Evolutionary conservation across 1,140 invertebrate species (phyloP), one percentile per base, ranked within the genome.

Genomic region (Thaumatotibia leucotreta): DNA sequence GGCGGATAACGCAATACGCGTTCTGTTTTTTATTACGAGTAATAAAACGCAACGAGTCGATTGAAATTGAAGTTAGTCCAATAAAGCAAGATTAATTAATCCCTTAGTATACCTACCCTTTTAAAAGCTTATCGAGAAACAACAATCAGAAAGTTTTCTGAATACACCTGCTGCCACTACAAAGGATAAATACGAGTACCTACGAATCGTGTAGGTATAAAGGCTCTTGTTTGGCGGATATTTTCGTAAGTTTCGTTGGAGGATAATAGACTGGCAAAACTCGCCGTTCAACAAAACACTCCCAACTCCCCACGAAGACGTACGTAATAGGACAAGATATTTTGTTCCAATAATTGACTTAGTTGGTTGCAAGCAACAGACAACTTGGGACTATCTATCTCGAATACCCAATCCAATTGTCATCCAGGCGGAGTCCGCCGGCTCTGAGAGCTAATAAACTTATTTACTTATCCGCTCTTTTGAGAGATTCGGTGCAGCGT

Each of bases 401-500:
- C 67, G 71, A 61, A 73, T 61, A 65, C 80, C 74, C 76, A 82
- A 82, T 84, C 74, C 76, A 82, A 73, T 84, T 78, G 73, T 70
- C 73, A 69, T 72, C 68, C 68, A 68, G 68, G 45, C 66, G 68
- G 58, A 68, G 65, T 66, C 32, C 69, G 73, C 35, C 35, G 35
- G 35, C 68, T 58, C 68, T 72, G 72, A 74, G 76, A 77, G 72
- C 75, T 78, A 83, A 82, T 83, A 80, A 83, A 81, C 74, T 75
- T 73, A 81, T 74, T 82, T 83, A 80, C 69, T 76, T 80, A 77
- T 70, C 69, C 66, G 71, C 79, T 82, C 82, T 84, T 75, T 82
- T 71, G 69, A 74, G 39, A 76, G 80, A 80, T 81, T 84, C 76
- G 77, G 72, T 75, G 74, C 78, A 83, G 79, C 80, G 81, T 86